A percentile compares a stretch with the other conserved stretches of the same genome.
phyloP scores from a whole-genome alignment of 2,113 vertebrate species.

The Otocyon megalotis region DNA sequence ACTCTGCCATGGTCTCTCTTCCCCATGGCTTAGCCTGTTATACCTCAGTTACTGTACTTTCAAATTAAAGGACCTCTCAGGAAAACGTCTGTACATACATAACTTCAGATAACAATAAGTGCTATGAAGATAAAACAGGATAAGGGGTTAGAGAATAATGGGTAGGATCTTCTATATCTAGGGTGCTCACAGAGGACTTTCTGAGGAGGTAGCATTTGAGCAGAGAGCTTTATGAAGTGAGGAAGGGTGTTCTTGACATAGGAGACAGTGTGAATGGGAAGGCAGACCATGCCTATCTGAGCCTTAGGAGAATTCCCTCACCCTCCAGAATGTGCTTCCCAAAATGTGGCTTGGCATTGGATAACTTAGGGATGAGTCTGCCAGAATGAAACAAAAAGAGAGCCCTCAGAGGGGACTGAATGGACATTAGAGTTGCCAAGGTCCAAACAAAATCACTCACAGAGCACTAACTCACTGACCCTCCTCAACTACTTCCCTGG shows the following conservation, averaged over 20 bases:
- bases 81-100: neutral
- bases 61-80: neutral
- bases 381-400: slow-evolving; percentile 13
- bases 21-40: neutral
- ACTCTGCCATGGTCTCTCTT: neutral
- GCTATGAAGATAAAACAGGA: neutral
- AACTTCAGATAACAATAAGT: neutral
- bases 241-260: neutral
- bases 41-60: neutral
- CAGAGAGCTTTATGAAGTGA: neutral
- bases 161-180: neutral
- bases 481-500: neutral
- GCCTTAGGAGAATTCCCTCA: neutral
- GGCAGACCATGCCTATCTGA: neutral
- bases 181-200: neutral
- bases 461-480: neutral
- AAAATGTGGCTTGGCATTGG: neutral
- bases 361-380: neutral
- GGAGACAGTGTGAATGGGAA: neutral
- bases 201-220: neutral
- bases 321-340: neutral
- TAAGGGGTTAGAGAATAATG: neutral
- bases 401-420: neutral
- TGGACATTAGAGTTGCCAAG: neutral
- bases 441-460: neutral